Evolutionary conservation across 92 coral and sea anemone genomes (phyloP), one percentile per base, ranked within the genome.

Genomic region (Pocillopora grandis): DNA sequence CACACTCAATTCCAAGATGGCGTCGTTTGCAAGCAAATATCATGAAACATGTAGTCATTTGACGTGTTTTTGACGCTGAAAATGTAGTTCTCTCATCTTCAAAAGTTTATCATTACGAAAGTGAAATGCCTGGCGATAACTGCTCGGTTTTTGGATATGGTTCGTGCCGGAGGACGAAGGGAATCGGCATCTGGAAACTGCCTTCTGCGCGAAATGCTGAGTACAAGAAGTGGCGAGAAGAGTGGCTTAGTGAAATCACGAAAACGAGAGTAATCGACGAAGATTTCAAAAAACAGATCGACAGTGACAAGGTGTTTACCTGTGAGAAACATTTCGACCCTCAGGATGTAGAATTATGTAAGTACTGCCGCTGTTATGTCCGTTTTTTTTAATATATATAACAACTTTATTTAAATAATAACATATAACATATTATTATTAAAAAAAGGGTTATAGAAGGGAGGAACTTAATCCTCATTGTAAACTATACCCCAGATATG

Each of bases 281-380:
- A 42, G 86, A 85, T 61, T 89, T 89, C 65, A 49, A 78, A 75
- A 62, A 80, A 17, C 92, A 85, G 77, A 85, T 89, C 61, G 55
- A 58, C 75, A 78, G 16, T 56, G 72, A 73, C 81, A 85, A 12
- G 23, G 78, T 89, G 60, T 79, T 64, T 64, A 72, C 62, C 31
- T 27, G 31, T 27, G 31, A 27, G 31, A 27, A 27, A 27, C 31
- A 27, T 27, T 27, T 27, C 31, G 74, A 76, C 23, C 89, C 75
- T 21, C 74, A 84, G 58, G 84, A 77, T 78, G 55, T 85, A 69
- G 84, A 89, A 75, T 66, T 80, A 62, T 66, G 89, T 80, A 89
- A 80, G 89, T 85, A 70, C 27, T 77, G 81, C 72, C 8, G 21
- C 8, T 37, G 58, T 35, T 15, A 12, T 76, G 33, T 49, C 13